phyloP scores from a whole-genome alignment of 2,888 invertebrate species.

The Eristalinus aeneus region DNA sequence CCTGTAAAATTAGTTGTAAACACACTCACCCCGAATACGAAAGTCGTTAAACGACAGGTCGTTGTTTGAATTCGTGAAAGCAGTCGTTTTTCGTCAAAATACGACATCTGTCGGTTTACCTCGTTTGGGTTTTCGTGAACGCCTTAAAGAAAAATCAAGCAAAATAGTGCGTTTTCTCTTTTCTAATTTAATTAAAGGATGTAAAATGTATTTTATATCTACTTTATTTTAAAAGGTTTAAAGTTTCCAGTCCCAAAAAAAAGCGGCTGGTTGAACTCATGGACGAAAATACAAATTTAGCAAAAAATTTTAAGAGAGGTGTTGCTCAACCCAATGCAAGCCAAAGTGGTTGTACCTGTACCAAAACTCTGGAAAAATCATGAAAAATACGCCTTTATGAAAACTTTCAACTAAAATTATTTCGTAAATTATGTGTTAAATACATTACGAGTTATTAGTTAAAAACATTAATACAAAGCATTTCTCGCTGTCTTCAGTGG shows the following conservation, averaged over 20 bases:
- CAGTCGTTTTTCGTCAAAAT: background rate
- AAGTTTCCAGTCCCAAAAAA: background rate
- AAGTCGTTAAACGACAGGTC: background rate
- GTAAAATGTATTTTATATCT: no score
- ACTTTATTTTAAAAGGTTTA: slow-evolving; percentile 8
- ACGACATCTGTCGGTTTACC: background rate
- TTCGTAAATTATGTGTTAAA: no score
- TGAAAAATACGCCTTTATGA: no score
- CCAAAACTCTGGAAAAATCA: no score
- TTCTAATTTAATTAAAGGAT: background rate
- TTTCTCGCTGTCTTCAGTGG: no score
- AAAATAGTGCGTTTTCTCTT: slow-evolving; percentile 1
- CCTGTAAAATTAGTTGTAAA: no score
- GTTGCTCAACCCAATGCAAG: background rate
- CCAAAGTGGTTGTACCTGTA: background rate
- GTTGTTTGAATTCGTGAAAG: background rate
- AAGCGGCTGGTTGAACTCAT: slow-evolving; percentile 10
- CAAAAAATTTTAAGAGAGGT: background rate
- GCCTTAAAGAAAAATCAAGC: slow-evolving; percentile 7
- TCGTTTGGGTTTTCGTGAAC: slow-evolving; percentile 1
- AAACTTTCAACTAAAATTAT: no score
- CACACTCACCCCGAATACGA: background rate
- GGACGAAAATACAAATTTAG: background rate
- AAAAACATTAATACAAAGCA: no score
- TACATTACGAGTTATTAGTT: no score